Percentiles rank a stretch among this genome's conserved stretches.
Conservation (phyloP, 2,888 invertebrate genomes). For the Hirtodrosophila duncani region DNA sequence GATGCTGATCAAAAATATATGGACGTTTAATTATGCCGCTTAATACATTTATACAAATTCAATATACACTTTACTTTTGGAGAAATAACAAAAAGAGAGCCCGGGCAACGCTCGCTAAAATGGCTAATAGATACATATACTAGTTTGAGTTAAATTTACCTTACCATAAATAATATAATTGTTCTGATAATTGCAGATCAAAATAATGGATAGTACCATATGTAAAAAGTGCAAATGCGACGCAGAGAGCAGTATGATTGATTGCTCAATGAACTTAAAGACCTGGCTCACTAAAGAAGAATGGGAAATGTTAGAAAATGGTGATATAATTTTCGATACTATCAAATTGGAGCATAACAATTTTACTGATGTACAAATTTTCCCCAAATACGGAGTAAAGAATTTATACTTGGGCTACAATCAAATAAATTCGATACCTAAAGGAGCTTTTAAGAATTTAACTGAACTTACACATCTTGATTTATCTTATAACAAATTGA, state of each 20-base stretch:
- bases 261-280: slow-evolving; percentile 80
- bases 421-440: slow-evolving; percentile 82
- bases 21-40: too few relatives aligned
- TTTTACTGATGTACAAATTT: slow-evolving; percentile 65
- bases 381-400: slow-evolving; percentile 79
- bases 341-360: slow-evolving; percentile 73
- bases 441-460: slow-evolving; percentile 82
- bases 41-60: too few relatives aligned
- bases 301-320: slow-evolving; percentile 79
- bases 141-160: too few relatives aligned
- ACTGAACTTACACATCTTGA: slow-evolving; percentile 83
- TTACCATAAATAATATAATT: too few relatives aligned
- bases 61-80: too few relatives aligned
- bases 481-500: slow-evolving; percentile 84
- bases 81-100: too few relatives aligned
- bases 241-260: slow-evolving; percentile 77
- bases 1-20: too few relatives aligned
- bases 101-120: too few relatives aligned
- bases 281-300: slow-evolving; percentile 80
- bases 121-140: too few relatives aligned
- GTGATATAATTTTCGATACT: slow-evolving; percentile 64
- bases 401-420: slow-evolving; percentile 83
- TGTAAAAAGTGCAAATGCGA: slow-evolving; percentile 81
- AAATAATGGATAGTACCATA: slow-evolving; percentile 70
- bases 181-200: too few relatives aligned